Conservation (phyloP, 2,797 vertebrate species). For the Propithecus deckenii region DNA sequence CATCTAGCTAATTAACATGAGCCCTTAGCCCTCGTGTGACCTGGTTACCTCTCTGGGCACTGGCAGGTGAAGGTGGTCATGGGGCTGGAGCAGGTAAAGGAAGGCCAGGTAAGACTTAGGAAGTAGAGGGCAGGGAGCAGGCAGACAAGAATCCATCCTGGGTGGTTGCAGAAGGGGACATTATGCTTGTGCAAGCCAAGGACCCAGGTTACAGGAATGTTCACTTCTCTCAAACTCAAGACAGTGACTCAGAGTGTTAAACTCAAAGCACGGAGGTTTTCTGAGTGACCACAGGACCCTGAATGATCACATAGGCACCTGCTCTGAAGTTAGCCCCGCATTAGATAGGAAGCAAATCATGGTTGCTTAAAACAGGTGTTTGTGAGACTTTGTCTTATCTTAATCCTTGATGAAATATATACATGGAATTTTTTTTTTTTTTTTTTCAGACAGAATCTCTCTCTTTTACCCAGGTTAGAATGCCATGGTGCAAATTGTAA, state of each 20-base stretch:
- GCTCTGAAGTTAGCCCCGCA: neutral
- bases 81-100: neutral
- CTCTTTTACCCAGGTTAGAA: neutral
- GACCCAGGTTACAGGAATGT: no score
- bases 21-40: no score
- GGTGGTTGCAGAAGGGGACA: neutral
- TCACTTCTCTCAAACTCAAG: neutral
- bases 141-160: neutral
- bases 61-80: neutral
- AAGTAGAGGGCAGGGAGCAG: neutral
- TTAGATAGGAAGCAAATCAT: neutral
- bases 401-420: neutral
- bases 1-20: neutral
- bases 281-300: neutral
- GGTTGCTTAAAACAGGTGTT: neutral
- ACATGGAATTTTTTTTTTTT: neutral
- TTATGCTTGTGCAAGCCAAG: fast-evolving
- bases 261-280: neutral
- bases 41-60: no score
- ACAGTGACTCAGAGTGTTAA: neutral
- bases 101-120: neutral
- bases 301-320: neutral
- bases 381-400: neutral
- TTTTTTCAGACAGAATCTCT: neutral
- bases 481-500: neutral